phyloP scores from a whole-genome alignment of 2,888 invertebrate species.

The Lamproptera curius region DNA sequence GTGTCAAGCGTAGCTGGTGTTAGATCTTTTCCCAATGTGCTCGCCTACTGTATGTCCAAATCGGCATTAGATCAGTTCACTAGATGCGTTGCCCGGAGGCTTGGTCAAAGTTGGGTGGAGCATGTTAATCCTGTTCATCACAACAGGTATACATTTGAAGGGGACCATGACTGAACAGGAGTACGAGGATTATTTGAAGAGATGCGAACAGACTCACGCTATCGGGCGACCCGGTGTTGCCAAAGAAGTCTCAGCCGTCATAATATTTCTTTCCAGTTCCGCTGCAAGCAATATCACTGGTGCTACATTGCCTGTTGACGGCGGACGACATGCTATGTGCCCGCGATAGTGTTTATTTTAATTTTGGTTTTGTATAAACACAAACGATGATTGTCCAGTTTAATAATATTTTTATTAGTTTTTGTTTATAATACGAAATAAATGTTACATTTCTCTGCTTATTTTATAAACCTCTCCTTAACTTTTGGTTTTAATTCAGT shows the following conservation, averaged over 20 bases:
- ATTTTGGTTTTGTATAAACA: too few relatives aligned
- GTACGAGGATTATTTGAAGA: slow-evolving; percentile 89
- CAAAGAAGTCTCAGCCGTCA: slow-evolving; percentile 91
- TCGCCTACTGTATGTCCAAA: slow-evolving; percentile 96
- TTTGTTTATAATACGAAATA: too few relatives aligned
- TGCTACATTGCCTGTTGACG: slow-evolving; percentile 89
- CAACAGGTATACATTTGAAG: slow-evolving; percentile 90
- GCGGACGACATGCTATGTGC: slow-evolving; percentile 92
- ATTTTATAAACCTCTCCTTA: too few relatives aligned
- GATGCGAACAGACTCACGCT: slow-evolving; percentile 91
- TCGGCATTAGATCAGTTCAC: slow-evolving; percentile 96
- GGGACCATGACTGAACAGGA: slow-evolving; percentile 88
- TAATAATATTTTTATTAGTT: too few relatives aligned
- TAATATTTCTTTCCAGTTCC: slow-evolving; percentile 93
- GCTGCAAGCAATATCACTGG: slow-evolving; percentile 92
- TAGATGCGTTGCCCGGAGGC: slow-evolving; percentile 90
- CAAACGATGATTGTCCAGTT: too few relatives aligned
- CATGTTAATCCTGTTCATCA: slow-evolving; percentile 95
- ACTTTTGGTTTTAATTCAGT: too few relatives aligned
- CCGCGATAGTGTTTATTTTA: slow-evolving; percentile 75
- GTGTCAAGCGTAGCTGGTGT: slow-evolving; percentile 95
- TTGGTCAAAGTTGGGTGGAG: slow-evolving; percentile 86
- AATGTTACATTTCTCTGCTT: too few relatives aligned
- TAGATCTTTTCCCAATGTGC: slow-evolving; percentile 90
- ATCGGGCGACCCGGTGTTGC: slow-evolving; percentile 90